Percentiles rank a stretch among this genome's conserved stretches.
These are phyloP conservation scores for Cynodonichthys magdalenae DNA, from an alignment of 2,797 vertebrate species.

Conservation along the genomic window DNA sequence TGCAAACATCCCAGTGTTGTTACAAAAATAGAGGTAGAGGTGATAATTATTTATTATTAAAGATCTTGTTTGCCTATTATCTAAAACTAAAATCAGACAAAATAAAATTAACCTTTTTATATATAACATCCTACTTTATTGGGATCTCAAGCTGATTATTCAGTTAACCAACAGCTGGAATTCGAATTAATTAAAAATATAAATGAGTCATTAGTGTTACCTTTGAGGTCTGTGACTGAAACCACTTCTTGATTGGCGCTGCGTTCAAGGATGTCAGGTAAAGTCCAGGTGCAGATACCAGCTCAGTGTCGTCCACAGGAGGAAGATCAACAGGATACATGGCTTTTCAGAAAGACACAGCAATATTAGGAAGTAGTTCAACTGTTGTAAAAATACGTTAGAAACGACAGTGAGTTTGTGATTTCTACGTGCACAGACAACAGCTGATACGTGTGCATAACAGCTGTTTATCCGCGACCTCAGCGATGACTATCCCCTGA, in stretches of 20 bases:
- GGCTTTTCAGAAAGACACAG: background rate
- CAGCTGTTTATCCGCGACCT: background rate
- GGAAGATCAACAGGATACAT: conserved; percentile 78
- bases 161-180: too few relatives aligned
- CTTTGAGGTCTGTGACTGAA: conserved; percentile 53
- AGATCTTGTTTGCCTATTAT: background rate
- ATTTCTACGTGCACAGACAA: background rate
- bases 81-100: too few relatives aligned
- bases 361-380: too few relatives aligned
- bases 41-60: background rate
- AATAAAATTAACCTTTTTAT: background rate
- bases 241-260: conserved; percentile 16
- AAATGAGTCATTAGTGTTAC: conserved; percentile 32
- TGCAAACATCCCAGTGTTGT: background rate
- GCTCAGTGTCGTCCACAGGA: conserved; percentile 39
- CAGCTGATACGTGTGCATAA: background rate
- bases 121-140: too few relatives aligned
- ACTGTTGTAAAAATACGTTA: too few relatives aligned
- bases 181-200: too few relatives aligned
- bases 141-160: too few relatives aligned
- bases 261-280: conserved; percentile 59
- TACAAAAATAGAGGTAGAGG: background rate
- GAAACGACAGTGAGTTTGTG: background rate
- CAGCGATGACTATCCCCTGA: background rate
- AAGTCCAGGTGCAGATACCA: conserved; percentile 50